Evolutionary conservation across 2,113 vertebrate species (phyloP), one percentile per base, ranked within the genome.

Genomic region (Syrmaticus mikado): DNA sequence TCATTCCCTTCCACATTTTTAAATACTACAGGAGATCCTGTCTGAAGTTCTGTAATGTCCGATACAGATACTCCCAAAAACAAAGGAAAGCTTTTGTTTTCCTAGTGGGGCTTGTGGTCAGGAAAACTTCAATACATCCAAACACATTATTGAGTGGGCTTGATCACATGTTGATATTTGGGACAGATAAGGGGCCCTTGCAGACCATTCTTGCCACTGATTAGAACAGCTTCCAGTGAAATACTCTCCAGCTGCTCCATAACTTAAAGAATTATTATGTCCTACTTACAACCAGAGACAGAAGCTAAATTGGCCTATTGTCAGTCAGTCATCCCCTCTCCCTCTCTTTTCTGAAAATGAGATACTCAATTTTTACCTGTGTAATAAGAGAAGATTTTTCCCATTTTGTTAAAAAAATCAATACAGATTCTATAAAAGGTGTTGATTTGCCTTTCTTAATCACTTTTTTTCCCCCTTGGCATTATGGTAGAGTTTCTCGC

Each of bases 401-500:
- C 15, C 19, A 32, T 68, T 87, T 74, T 13, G 7, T 71, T 38
- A 87, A 89, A 87, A 89, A 95, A 95, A 85, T 64, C 61, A 81
- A 80, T 64, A 28, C 10, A 78, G 6, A 12, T 82, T 78, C 52
- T 74, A 71, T 15, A 67, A 22, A 71, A 87, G n/a, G 11, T 61
- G 74, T 48, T 9, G 2, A 82, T 91, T 77, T 85, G 41, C 17
- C 64, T 64, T 87, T 80, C 72, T 77, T 92, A 89, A 92, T 78
- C 25, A 77, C 0, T 5, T 53, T 4, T 5, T 48, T 5, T 16
- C 58, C 75, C 71, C 25, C 3, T 38, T 25, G 79, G 17, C 67
- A 14, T 71, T 85, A 74, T 13, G 20, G 40, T 6, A 61, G 24
- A 43, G 25, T 11, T 89, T 83, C 80, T 30, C 16, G 13, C 11